Evolutionary conservation across 2,113 vertebrate genomes (phyloP).

Genomic region (Puntigrus tetrazona): DNA sequence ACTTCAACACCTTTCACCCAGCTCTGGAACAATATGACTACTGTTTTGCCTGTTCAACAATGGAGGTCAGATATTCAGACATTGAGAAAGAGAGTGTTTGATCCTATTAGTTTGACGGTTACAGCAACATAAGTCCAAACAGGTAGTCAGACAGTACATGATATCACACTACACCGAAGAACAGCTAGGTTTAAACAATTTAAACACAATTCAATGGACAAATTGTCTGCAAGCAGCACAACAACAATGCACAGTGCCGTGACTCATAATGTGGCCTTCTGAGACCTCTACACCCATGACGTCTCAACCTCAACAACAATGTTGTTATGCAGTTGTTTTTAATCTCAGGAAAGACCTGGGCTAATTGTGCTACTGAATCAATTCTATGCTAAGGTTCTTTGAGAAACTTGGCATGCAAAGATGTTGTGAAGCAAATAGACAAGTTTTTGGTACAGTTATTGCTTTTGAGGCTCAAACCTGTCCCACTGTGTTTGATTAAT

Average conservation of each 20-base stretch:
- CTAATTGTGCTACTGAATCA: neutral
- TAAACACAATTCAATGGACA: neutral
- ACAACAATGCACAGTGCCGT: neutral
- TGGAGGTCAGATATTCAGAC: neutral
- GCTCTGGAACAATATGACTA: neutral
- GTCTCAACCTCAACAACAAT: neutral
- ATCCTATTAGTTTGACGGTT: neutral
- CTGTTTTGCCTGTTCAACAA: neutral
- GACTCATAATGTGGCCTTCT: neutral
- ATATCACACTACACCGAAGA: neutral
- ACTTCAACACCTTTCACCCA: neutral
- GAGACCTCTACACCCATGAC: slow-evolving; percentile 6
- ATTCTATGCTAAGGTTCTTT: neutral
- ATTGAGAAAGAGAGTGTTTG: neutral
- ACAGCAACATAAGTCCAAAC: neutral
- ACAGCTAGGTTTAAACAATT: neutral
- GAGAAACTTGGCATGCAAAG: neutral
- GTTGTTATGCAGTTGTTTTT: slow-evolving; percentile 16
- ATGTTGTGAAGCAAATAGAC: neutral
- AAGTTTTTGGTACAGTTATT: neutral
- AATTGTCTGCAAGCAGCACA: neutral
- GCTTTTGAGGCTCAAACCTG: neutral
- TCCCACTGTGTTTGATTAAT: neutral
- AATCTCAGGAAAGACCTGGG: neutral
- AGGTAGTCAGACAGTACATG: neutral